phyloP scores from a whole-genome alignment of 2,888 invertebrate species.

The Sarcophaga rosellei region DNA sequence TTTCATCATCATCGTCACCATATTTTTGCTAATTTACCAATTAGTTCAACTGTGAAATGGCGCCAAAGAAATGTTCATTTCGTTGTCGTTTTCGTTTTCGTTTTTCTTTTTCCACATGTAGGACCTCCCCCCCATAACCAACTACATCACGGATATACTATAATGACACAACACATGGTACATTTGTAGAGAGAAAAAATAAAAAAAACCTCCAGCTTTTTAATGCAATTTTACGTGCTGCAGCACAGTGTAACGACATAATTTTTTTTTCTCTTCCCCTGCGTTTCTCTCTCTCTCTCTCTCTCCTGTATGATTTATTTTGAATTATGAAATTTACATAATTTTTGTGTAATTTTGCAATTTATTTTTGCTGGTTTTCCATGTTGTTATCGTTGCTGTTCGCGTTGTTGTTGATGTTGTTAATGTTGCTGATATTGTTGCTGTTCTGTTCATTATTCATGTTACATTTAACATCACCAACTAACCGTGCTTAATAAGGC shows the following conservation, averaged over 20 bases:
- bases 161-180: conserved; percentile 32
- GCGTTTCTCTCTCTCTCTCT: conserved; percentile 8
- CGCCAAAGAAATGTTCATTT: conserved; percentile 64
- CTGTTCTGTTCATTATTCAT: conserved; percentile 62
- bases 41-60: conserved; percentile 69
- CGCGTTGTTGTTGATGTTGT: conserved; percentile 5
- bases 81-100: neutral
- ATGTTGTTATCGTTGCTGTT: conserved; percentile 14
- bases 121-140: neutral
- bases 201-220: conserved; percentile 30
- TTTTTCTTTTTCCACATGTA: too few relatives aligned
- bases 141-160: neutral
- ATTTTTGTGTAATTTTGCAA: conserved; percentile 62
- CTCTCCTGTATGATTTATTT: conserved; percentile 57
- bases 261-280: conserved; percentile 3
- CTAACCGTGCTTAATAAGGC: conserved; percentile 68
- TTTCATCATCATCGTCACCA: conserved; percentile 50
- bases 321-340: conserved; percentile 67
- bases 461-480: conserved; percentile 65
- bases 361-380: conserved; percentile 40
- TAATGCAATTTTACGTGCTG: conserved; percentile 24
- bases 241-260: too few relatives aligned
- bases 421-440: conserved; percentile 40
- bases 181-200: conserved; percentile 23
- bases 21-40: conserved; percentile 69